Conservation (phyloP, 2,113 vertebrate species). For the Suncus etruscus region DNA sequence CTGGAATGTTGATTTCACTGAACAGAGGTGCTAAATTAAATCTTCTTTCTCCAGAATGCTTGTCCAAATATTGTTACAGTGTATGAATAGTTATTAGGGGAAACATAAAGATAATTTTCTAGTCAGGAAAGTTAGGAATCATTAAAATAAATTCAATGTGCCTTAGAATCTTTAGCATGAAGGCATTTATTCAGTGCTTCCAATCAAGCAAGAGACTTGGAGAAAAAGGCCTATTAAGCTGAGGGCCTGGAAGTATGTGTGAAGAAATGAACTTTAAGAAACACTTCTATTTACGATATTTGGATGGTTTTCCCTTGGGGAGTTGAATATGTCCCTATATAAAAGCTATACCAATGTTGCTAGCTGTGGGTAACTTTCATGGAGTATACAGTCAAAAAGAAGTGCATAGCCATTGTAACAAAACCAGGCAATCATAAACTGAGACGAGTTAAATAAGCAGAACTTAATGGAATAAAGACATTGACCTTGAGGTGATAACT, state of each 20-base stretch:
- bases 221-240: neutral
- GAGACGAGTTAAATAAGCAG: neutral
- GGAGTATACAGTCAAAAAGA: neutral
- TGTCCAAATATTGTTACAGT: neutral
- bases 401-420: neutral
- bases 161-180: neutral
- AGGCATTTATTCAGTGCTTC: too few species aligned
- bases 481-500: neutral
- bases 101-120: neutral
- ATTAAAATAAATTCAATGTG: slow-evolving; percentile 4
- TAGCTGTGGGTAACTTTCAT: neutral
- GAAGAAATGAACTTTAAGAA: neutral
- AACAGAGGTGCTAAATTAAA: neutral
- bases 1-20: neutral
- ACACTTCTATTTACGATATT: neutral
- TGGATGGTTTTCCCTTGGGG: neutral
- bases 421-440: neutral
- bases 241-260: neutral
- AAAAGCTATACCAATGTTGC: neutral
- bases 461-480: neutral
- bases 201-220: neutral
- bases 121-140: neutral
- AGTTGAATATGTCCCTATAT: neutral
- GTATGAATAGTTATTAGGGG: slow-evolving; percentile 4
- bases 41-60: neutral